Percentiles rank a stretch among this genome's conserved stretches.
Evolutionary conservation across 2,888 invertebrate species (phyloP).

Genomic region (Neria commutata): DNA sequence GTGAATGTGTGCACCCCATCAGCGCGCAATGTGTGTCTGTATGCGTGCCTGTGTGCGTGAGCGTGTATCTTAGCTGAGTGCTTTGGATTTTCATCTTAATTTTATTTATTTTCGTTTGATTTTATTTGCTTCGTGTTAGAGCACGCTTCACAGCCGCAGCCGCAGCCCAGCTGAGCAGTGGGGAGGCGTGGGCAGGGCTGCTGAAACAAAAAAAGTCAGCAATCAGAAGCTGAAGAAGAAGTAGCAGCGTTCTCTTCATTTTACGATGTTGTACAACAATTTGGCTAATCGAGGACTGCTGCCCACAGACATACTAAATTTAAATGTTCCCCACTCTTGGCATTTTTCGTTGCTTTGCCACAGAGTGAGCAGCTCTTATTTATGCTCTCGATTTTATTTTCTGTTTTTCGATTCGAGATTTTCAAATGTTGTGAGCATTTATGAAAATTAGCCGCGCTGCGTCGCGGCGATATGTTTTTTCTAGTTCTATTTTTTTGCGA

Average conservation of each 20-base stretch:
- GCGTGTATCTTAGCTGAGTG: background rate
- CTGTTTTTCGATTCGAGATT: conserved; percentile 5
- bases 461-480: background rate
- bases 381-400: conserved; percentile 6
- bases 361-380: conserved; percentile 25
- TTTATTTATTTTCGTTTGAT: background rate
- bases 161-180: too few species aligned
- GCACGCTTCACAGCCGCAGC: conserved; percentile 35
- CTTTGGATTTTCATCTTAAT: background rate
- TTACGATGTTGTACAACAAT: conserved; percentile 35
- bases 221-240: background rate
- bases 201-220: background rate
- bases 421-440: conserved; percentile 1
- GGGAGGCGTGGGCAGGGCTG: too few species aligned
- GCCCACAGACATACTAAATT: conserved; percentile 17
- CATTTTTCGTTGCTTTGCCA: too few species aligned
- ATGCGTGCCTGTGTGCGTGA: background rate
- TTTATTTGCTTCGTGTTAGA: conserved; percentile 38
- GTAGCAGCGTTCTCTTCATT: conserved; percentile 22
- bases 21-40: background rate
- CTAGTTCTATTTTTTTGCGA: conserved; percentile 19
- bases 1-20: background rate
- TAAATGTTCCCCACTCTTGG: conserved; percentile 3
- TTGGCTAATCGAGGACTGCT: conserved; percentile 43
- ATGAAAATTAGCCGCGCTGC: conserved; percentile 3